A percentile compares a stretch with the other conserved stretches of the same genome.
phyloP scores from a whole-genome alignment of 2,797 vertebrate species.

The Neosilurus hyrtlii region DNA sequence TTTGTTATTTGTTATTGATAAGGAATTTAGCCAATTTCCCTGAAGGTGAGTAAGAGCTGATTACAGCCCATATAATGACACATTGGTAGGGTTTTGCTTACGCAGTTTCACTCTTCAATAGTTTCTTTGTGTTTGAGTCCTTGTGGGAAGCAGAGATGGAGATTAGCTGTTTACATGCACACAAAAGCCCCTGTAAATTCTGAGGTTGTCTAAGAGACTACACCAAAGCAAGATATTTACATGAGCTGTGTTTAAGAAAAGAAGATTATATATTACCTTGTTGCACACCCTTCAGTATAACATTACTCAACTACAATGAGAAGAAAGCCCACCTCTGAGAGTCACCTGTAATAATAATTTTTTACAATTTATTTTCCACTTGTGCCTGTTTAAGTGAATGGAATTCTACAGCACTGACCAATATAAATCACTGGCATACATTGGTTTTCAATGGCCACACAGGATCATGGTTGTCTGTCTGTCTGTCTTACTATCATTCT shows the following conservation, averaged over 20 bases:
- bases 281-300: background rate
- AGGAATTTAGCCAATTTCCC: background rate
- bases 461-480: too few relatives aligned
- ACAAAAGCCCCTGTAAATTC: background rate
- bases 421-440: too few relatives aligned
- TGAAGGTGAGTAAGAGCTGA: background rate
- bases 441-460: too few relatives aligned
- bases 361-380: too few relatives aligned
- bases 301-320: background rate
- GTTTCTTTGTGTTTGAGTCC: constrained; percentile 21
- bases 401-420: too few relatives aligned
- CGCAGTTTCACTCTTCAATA: constrained; percentile 1
- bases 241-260: background rate
- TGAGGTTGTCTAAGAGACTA: background rate
- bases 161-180: constrained; percentile 19
- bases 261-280: background rate
- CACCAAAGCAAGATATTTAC: background rate
- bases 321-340: background rate
- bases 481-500: too few relatives aligned
- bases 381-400: too few relatives aligned
- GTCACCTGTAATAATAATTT: background rate
- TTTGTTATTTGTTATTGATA: background rate
- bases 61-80: constrained; percentile 3
- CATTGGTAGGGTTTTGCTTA: background rate
- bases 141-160: constrained; percentile 9